Percentiles rank a stretch among this genome's conserved stretches.
Conservation (phyloP, 2,113 vertebrate species). For the Isurus oxyrinchus region DNA sequence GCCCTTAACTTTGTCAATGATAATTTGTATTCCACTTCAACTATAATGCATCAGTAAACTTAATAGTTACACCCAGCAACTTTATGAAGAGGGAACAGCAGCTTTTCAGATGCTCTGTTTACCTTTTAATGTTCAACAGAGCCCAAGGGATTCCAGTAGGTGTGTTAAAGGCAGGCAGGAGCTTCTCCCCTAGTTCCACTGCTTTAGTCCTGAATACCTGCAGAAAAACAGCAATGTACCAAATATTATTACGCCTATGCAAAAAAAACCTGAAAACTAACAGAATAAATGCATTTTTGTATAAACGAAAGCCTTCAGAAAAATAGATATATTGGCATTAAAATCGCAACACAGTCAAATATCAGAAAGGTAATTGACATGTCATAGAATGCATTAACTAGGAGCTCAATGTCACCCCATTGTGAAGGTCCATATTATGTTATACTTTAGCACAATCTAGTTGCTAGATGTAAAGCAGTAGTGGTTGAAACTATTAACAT, state of each 20-base stretch:
- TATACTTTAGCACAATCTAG: background rate
- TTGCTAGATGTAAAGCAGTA: background rate
- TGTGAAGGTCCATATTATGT: background rate
- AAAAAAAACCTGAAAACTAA: background rate
- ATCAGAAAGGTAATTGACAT: background rate
- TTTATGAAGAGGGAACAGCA: background rate
- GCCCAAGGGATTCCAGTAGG: slow-evolving; percentile 97
- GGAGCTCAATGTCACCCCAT: background rate
- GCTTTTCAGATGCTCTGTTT: slow-evolving; percentile 37
- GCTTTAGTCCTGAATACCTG: slow-evolving; percentile 89
- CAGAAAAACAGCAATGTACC: slow-evolving; percentile 46
- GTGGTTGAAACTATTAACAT: background rate
- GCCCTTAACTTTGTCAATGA: background rate
- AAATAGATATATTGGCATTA: background rate
- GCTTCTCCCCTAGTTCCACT: slow-evolving; percentile 88
- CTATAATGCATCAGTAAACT: background rate
- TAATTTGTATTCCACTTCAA: background rate
- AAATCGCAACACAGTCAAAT: background rate
- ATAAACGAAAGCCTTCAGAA: background rate
- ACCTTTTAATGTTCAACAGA: slow-evolving; percentile 96
- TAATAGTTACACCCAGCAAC: background rate
- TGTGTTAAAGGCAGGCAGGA: slow-evolving; percentile 93
- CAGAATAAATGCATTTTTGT: background rate
- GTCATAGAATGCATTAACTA: background rate
- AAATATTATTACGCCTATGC: background rate